Percentiles rank a stretch among this genome's conserved stretches.
These are phyloP conservation scores for Agrotis exclamationis DNA, from an alignment of 2,888 invertebrate genomes.

Conservation along the genomic window DNA sequence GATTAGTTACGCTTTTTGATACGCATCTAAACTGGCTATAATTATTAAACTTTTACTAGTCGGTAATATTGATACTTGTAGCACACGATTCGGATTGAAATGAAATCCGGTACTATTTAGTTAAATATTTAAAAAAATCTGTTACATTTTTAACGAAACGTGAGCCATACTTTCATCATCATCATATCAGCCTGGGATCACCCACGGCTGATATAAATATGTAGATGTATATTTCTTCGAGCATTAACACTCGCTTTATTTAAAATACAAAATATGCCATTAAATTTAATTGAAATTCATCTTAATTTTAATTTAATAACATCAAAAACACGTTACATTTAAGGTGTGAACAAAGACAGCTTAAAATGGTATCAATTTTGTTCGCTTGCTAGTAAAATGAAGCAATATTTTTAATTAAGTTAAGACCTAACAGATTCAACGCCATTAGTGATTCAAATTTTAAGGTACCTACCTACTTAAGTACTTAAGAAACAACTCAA, in stretches of 20 bases:
- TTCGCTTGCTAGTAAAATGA: conserved; percentile 1
- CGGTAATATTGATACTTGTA: too few relatives aligned
- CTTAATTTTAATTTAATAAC: too few relatives aligned
- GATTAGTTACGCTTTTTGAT: too few relatives aligned
- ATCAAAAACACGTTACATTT: background rate
- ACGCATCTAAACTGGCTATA: too few relatives aligned
- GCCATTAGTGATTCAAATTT: conserved; percentile 55
- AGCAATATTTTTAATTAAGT: conserved; percentile 40
- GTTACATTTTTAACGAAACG: conserved; percentile 1
- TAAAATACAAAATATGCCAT: background rate
- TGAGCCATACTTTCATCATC: background rate
- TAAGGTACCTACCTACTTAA: conserved; percentile 39
- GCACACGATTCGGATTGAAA: too few relatives aligned
- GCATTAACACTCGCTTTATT: too few relatives aligned
- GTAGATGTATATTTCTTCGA: too few relatives aligned
- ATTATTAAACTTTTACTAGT: too few relatives aligned
- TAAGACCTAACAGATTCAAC: conserved; percentile 30
- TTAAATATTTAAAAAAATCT: conserved; percentile 12
- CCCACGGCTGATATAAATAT: too few relatives aligned
- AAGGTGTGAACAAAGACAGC: background rate
- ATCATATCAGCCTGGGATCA: too few relatives aligned
- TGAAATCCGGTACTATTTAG: too few relatives aligned
- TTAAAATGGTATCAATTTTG: background rate
- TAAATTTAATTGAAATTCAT: background rate
- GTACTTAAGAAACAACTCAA: conserved; percentile 48